These are phyloP conservation scores for Jacana jacana DNA, from an alignment of 2,113 vertebrate species.

Conservation along the genomic window DNA sequence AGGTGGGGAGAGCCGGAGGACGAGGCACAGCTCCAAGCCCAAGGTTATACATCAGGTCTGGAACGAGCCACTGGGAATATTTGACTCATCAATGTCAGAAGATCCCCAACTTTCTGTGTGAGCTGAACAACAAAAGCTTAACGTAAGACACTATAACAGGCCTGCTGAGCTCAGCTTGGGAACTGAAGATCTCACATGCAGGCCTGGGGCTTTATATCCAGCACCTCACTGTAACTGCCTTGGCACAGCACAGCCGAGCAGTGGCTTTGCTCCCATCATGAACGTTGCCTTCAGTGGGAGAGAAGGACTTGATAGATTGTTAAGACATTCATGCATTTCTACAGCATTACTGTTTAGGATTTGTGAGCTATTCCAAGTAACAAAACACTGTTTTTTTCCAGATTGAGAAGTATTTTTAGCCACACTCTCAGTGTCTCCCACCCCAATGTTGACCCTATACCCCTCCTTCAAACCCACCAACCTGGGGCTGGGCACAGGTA, in stretches of 20 bases:
- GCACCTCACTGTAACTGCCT: not conserved
- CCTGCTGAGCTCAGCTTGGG: not conserved
- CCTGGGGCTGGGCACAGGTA: not conserved
- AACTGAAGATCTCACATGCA: not conserved
- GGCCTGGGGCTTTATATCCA: not conserved
- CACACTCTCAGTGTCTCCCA: accelerated
- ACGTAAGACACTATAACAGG: accelerated
- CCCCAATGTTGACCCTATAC: not conserved
- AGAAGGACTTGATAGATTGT: not conserved
- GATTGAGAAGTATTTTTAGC: not conserved
- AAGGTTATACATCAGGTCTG: not conserved
- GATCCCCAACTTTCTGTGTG: not conserved
- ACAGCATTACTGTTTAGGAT: not conserved
- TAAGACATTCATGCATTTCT: not conserved
- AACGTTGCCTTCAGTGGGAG: not conserved
- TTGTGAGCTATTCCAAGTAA: not conserved
- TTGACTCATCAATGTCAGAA: not conserved
- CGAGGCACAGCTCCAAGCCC: slow-evolving; percentile 8
- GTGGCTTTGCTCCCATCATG: not conserved
- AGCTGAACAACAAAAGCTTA: not conserved
- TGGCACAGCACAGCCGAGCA: not conserved
- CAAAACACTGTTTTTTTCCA: accelerated
- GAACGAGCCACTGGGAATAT: not conserved
- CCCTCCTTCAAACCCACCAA: not conserved
- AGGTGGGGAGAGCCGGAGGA: not conserved